Evolutionary conservation across 2,888 invertebrate species (phyloP), one percentile per base, ranked within the genome.

Genomic region (Cheilosia vernalis): DNA sequence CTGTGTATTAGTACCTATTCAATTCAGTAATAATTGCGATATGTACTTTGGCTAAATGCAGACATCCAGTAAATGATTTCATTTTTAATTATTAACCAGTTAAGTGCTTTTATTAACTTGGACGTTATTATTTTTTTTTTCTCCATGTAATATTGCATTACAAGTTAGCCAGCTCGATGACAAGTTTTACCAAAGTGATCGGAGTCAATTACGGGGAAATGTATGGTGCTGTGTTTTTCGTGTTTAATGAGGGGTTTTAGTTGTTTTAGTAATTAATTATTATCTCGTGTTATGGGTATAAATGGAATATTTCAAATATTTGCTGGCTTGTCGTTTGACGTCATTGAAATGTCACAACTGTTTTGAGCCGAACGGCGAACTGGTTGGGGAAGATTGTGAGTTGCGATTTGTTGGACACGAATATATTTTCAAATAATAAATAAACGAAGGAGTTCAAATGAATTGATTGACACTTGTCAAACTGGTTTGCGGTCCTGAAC

Each of bases 41-140:
- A 37, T 37, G 37, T 37, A 63, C 78, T 58, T 63, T 63, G 70
- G 44, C 78, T 56, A 70, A 78, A 70, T 70, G 69, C 63, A 78
- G 78, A 78, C 70, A 78, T 70, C 63, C 63, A 63, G 61, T 56
- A 56, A 13, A 37, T 13, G 78, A 78, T 78, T 78, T 78, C 56
- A 63, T 70, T 78, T 69, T 70, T 78, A 78, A 78, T 78, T 78
- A 78, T 78, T 55, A 78, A 78, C 78, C 78, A 70, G 78, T 78
- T 70, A 27, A 56, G 69, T 70, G 78, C 6, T 56, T 78, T 78
- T 63, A 70, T 78, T 61, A 69, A 61, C 61, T 64, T 56, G 47
- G 33, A 47, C 55, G 51, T 60, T 60, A 60, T 60, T 51, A 24
- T 60, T 40, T 21, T 19, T 44, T 56, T 27, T 19, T 44, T 58